A percentile compares a stretch with the other conserved stretches of the same genome.
These are phyloP conservation scores for Pyrrhia umbra DNA, from an alignment of 2,888 invertebrate species.

Conservation along the genomic window DNA sequence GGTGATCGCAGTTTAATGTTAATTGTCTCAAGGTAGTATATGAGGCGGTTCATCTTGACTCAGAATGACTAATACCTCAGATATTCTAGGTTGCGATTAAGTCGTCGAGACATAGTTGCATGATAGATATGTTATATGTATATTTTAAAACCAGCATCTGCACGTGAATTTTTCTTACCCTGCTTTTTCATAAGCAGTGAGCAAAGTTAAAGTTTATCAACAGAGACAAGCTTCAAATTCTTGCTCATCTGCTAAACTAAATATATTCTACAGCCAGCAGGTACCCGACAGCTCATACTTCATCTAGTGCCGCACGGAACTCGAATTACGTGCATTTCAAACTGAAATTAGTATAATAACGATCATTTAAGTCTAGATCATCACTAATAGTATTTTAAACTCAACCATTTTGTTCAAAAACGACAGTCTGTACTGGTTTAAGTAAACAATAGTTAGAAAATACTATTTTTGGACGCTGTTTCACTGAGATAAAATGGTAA, in stretches of 20 bases:
- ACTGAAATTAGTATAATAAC: not conserved
- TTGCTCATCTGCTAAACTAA: too few species aligned
- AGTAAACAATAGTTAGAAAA: not conserved
- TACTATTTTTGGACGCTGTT: not conserved
- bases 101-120: too few species aligned
- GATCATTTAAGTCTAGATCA: conserved; percentile 1
- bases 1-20: not conserved
- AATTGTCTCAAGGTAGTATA: not conserved
- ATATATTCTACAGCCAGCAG: too few species aligned
- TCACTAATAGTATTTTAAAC: conserved; percentile 33
- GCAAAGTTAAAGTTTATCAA: too few species aligned
- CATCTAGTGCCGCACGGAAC: not conserved
- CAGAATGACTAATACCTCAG: too few species aligned
- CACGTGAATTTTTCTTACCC: too few species aligned
- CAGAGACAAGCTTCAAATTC: too few species aligned
- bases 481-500: not conserved
- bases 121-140: too few species aligned
- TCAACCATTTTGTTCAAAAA: not conserved
- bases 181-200: too few species aligned
- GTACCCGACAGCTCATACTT: not conserved
- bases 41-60: not conserved
- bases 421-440: conserved; percentile 4
- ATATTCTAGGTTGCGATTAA: too few species aligned
- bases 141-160: too few species aligned
- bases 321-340: not conserved